A percentile compares a stretch with the other conserved stretches of the same genome.
These are phyloP conservation scores for Martes flavigula DNA, from an alignment of 2,797 vertebrate genomes.

Conservation along the genomic window DNA sequence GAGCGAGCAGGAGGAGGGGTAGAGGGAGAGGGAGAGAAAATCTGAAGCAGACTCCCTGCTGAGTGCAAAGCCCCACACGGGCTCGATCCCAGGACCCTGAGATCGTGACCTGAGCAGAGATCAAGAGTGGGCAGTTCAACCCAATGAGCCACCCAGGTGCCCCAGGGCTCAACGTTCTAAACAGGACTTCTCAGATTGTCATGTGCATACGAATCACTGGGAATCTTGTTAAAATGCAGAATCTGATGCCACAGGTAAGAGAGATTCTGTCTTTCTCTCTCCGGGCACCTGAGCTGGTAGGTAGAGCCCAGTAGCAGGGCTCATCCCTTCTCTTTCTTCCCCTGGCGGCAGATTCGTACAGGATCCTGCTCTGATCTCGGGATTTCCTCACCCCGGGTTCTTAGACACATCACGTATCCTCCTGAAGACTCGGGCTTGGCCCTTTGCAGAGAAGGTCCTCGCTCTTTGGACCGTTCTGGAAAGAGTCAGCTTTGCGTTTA, in stretches of 20 bases:
- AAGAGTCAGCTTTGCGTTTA: neutral
- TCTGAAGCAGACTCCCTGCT: neutral
- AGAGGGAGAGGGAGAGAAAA: neutral
- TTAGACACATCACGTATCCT: neutral
- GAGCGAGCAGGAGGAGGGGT: neutral
- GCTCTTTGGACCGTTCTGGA: neutral
- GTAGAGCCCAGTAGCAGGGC: neutral
- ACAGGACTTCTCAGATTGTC: neutral
- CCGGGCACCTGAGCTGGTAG: neutral
- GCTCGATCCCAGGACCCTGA: neutral
- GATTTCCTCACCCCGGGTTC: neutral
- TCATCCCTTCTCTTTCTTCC: neutral
- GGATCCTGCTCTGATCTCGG: neutral
- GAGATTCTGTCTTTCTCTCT: neutral
- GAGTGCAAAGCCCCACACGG: neutral
- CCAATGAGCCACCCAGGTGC: neutral
- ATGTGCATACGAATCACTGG: neutral
- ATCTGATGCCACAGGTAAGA: neutral
- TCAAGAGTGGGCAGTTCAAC: neutral
- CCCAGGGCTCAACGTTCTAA: neutral
- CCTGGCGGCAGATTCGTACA: neutral
- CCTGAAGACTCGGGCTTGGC: neutral
- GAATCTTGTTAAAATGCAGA: neutral
- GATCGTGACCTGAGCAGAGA: neutral
- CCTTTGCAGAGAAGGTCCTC: neutral